These are phyloP conservation scores for Heliconius nattereri DNA, from an alignment of 1,140 invertebrate species.

Conservation along the genomic window DNA sequence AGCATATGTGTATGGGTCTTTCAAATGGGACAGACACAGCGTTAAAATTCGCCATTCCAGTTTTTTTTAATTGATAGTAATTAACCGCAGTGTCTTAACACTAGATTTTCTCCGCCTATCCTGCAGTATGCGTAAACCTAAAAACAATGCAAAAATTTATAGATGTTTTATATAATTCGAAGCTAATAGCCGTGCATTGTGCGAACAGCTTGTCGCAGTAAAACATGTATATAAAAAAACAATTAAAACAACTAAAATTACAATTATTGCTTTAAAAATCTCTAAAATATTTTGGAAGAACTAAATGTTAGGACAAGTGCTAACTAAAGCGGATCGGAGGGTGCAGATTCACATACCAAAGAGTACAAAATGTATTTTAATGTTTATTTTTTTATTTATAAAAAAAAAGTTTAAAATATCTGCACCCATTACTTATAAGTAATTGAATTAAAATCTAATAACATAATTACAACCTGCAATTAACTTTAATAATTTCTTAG, in stretches of 20 bases:
- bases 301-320: constrained; percentile 12
- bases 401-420: too few relatives aligned
- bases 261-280: constrained; percentile 47
- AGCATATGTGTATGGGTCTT: not conserved
- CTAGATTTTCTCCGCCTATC: not conserved
- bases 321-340: not conserved
- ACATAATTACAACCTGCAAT: too few relatives aligned
- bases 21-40: too few relatives aligned
- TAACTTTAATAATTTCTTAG: too few relatives aligned
- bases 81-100: not conserved
- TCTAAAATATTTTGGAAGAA: constrained; percentile 44
- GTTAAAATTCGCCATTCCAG: too few relatives aligned
- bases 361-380: not conserved
- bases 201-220: not conserved
- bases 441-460: too few relatives aligned
- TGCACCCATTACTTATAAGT: not conserved
- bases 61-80: too few relatives aligned
- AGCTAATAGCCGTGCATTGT: not conserved
- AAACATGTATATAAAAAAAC: not conserved
- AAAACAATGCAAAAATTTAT: too few relatives aligned
- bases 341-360: not conserved
- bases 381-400: too few relatives aligned
- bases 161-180: not conserved
- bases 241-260: constrained; percentile 47
- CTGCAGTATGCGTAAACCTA: not conserved